phyloP scores from a whole-genome alignment of 2,888 invertebrate genomes.

The Petrolisthes cinctipes region DNA sequence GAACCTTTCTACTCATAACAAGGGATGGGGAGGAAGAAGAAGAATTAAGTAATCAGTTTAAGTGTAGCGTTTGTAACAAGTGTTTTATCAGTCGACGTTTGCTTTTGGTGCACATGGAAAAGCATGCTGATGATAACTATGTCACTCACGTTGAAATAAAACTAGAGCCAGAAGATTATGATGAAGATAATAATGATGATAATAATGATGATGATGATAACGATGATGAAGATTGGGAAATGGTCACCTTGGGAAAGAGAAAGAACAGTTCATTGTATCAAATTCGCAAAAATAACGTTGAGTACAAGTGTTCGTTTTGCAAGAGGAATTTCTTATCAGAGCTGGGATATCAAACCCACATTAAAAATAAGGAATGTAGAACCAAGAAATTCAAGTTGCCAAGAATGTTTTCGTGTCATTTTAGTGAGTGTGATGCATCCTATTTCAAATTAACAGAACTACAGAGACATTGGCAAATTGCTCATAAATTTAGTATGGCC shows the following conservation, averaged over 20 bases:
- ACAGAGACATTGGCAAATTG: constrained; percentile 55
- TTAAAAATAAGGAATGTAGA: constrained; percentile 48
- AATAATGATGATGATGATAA: not conserved
- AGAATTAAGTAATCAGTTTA: not conserved
- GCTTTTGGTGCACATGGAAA: constrained; percentile 12
- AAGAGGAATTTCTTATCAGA: constrained; percentile 45
- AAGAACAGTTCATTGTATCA: not conserved
- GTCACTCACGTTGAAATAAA: constrained; percentile 16
- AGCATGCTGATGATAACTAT: not conserved
- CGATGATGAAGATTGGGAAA: constrained; percentile 51
- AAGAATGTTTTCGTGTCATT: constrained; percentile 56
- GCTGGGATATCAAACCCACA: constrained; percentile 46
- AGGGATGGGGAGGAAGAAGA: not conserved
- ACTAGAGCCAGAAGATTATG: constrained; percentile 22
- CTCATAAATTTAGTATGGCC: constrained; percentile 49
- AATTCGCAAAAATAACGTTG: constrained; percentile 17
- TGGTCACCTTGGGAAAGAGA: constrained; percentile 22
- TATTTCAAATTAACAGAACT: constrained; percentile 52
- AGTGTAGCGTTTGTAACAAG: constrained; percentile 27
- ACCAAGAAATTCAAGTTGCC: constrained; percentile 53
- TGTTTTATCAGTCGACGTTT: not conserved
- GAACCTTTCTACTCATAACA: constrained; percentile 24
- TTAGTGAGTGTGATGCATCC: constrained; percentile 46
- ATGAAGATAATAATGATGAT: not conserved
- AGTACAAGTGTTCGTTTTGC: constrained; percentile 46